These are phyloP conservation scores for Thecophora atra DNA, from an alignment of 2,888 invertebrate genomes.

Conservation along the genomic window DNA sequence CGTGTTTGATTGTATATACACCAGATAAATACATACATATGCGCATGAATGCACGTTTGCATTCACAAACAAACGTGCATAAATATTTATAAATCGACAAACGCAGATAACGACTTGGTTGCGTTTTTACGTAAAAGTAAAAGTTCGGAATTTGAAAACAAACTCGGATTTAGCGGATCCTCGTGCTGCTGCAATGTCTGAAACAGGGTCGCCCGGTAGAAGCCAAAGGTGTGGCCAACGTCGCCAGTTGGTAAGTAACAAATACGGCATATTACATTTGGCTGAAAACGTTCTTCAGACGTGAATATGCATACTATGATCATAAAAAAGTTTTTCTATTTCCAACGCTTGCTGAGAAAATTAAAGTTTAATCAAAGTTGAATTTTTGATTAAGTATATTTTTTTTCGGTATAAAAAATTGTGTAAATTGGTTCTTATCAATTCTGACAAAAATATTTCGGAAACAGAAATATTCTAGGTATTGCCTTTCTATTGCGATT, in stretches of 20 bases:
- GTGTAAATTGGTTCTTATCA: no score
- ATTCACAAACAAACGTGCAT: constrained; percentile 30
- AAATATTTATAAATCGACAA: constrained; percentile 10
- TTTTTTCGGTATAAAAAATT: no score
- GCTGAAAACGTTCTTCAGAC: no score
- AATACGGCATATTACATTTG: constrained; percentile 15
- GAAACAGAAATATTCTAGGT: no score
- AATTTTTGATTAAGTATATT: no score
- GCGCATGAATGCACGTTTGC: not conserved
- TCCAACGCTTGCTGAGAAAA: no score
- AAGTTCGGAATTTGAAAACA: not conserved
- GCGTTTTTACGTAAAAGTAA: not conserved
- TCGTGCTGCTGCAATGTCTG: constrained; percentile 60
- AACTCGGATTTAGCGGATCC: not conserved
- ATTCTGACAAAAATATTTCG: no score
- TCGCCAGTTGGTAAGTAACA: constrained; percentile 65
- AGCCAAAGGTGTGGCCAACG: constrained; percentile 60
- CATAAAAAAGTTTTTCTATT: no score
- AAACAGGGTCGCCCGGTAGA: constrained; percentile 64
- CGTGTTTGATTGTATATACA: constrained; percentile 2
- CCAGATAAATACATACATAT: not conserved
- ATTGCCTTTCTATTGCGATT: no score
- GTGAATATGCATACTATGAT: no score
- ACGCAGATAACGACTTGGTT: constrained; percentile 6
- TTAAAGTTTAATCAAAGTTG: no score